phyloP scores from a whole-genome alignment of 37 sponge, comb jelly and placozoan genomes.

The Agelas oroides region DNA sequence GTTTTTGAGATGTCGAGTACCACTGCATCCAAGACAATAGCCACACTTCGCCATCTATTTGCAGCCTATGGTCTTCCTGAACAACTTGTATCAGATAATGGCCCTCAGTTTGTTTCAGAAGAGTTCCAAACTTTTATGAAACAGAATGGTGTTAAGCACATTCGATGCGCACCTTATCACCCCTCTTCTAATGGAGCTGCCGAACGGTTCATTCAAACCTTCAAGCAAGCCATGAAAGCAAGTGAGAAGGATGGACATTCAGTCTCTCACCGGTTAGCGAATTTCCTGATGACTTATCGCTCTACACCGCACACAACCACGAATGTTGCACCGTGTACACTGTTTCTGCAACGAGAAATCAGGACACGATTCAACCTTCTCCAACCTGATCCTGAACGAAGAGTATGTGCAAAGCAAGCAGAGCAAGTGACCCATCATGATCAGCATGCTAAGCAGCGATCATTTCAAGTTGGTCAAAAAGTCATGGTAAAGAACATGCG shows the following conservation, averaged over 20 bases:
- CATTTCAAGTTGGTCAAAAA: too few relatives aligned
- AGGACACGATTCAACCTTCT: too few relatives aligned
- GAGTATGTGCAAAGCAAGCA: too few relatives aligned
- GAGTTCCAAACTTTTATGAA: constrained; percentile 33
- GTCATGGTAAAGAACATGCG: background rate
- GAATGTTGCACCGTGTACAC: background rate
- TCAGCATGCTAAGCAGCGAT: too few relatives aligned
- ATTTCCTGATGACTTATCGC: constrained; percentile 22
- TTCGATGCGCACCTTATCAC: constrained; percentile 30
- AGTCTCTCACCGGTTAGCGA: background rate
- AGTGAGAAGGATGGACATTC: too few relatives aligned
- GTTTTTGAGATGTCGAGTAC: constrained; percentile 12
- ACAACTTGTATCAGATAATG: constrained; percentile 50
- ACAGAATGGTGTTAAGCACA: constrained; percentile 39
- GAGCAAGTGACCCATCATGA: too few relatives aligned
- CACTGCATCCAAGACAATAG: background rate
- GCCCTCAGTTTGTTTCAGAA: constrained; percentile 34
- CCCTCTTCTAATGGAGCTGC: constrained; percentile 49
- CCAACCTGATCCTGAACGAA: too few relatives aligned
- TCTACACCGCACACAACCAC: constrained; percentile 22
- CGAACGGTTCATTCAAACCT: constrained; percentile 31
- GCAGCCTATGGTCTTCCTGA: constrained; percentile 38
- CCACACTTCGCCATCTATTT: constrained; percentile 17
- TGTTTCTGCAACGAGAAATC: too few relatives aligned
- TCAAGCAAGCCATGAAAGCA: constrained; percentile 18